Evolutionary conservation across 2,797 vertebrate genomes (phyloP), one percentile per base, ranked within the genome.

Genomic region (Amblyraja radiata): DNA sequence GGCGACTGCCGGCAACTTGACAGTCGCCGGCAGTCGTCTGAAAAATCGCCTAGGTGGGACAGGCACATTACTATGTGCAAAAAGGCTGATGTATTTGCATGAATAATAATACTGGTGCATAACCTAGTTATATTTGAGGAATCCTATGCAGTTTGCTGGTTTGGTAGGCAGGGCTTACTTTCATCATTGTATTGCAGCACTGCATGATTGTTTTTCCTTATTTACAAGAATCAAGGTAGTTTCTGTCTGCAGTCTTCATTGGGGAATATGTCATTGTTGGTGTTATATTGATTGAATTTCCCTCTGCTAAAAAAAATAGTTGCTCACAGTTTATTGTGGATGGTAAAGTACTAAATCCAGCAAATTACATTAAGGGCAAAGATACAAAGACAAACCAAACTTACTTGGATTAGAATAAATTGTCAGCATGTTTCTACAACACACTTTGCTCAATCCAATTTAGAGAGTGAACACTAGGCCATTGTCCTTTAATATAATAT

Each of bases 321-420:
- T 90, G 65, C 18, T 36, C 65, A 28, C 32, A 10, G 63, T 25
- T 21, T 46, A 71, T 18, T 39, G n/a, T 68, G 16, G 36, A 73
- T 73, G 36, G 16, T 36, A 18, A 6, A 6, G 7, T 73, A 25
- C 2, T 90, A 25, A 90, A 90, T 90, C 65, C 88, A 68, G 32
- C 28, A 86, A 90, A 90, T 71, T 90, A 73, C 23, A 90, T 73
- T 90, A 86, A 86, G 11, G 58, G 83, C 28, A 63, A 58, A 83
- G 80, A 65, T n/a, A 90, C 36, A 90, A 90, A 90, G 32, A 73
- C 65, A 73, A 73, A 39, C 18, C 21, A 18, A 23, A 65, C 36
- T 36, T 0, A 90, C 11, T 39, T 73, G 23, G 16, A 90, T 73
- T 65, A 71, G 14, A 6, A 90, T 68, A 73, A 90, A 63, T 86